Base-by-base conservation (phyloP, 1,140 invertebrate genomes). In the Ceratina australensis region DNA sequence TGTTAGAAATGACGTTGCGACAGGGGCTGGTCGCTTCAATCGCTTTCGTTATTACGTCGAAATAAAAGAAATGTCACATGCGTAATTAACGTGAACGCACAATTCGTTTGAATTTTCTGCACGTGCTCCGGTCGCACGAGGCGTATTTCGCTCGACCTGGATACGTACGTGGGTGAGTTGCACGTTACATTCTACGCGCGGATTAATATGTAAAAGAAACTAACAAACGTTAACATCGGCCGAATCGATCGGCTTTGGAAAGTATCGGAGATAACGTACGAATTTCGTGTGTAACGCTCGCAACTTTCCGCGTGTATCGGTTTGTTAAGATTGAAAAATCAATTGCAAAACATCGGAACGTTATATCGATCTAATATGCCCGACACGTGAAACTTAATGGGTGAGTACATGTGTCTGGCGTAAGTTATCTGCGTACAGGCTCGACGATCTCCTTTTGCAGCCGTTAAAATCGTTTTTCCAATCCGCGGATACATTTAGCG, bases 1-100 rank as follows among this genome's bases (percentile, higher is more conserved):
- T 66, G 82, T 61, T 60, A 50, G 68, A 75, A 66, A 75, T 26
- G 78, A 76, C 61, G 28, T 79, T 73, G 20, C 54, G 50, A 68
- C 56, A 72, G 52, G n/a, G n/a, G 12, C 52, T 4, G 13, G 60
- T 56, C 47, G 42, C 15, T 8, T 28, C 28, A 24, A n/a, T 56
- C 28, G 47, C 22, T 69, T 24, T 20, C 18, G 24, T 24, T 78
- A 60, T 33, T 57, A 42, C 33, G 47, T 33, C 12, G 18, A 28
- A 26, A 4, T 10, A 47, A 52, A 56, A 56, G 56, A 56, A 56
- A 5, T 16, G n/a, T n/a, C n/a, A 20, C 50, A 4, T 15, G 1
- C 24, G 15, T 76, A 76, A 76, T 79, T 79, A 68, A 49, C n/a
- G 20, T 28, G 3, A 47, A 13, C 22, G 22, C 33, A 15, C 22